phyloP scores from a whole-genome alignment of 2,113 vertebrate genomes.

The Dendrocopos noguchii region DNA sequence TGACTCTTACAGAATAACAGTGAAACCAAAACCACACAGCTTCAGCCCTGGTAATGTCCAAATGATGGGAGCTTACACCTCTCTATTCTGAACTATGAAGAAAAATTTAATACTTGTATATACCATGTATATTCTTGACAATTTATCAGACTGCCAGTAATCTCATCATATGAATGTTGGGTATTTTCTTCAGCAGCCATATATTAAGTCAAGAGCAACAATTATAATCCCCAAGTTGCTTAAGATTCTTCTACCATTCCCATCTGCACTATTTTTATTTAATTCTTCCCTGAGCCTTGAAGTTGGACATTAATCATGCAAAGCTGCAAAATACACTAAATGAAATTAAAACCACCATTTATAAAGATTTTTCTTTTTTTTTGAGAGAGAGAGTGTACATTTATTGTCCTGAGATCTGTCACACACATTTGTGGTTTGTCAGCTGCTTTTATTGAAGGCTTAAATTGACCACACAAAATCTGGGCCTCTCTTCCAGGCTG shows the following conservation, averaged over 20 bases:
- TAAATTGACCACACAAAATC: background rate
- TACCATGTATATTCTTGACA: background rate
- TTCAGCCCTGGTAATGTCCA: slow-evolving; percentile 27
- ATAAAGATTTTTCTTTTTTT: background rate
- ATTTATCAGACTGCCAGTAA: slow-evolving; percentile 52
- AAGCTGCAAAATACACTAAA: background rate
- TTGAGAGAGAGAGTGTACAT: background rate
- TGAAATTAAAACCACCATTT: background rate
- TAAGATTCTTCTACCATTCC: background rate
- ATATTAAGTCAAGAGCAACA: slow-evolving; percentile 44
- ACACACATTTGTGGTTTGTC: background rate
- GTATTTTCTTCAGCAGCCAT: slow-evolving; percentile 3
- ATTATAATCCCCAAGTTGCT: slow-evolving; percentile 5
- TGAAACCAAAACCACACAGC: slow-evolving; percentile 35
- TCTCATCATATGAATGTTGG: background rate
- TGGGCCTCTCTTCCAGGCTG: background rate
- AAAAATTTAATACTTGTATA: slow-evolving; percentile 35
- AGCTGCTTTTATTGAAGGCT: background rate
- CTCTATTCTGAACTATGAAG: slow-evolving; percentile 34
- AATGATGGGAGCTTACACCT: slow-evolving; percentile 19
- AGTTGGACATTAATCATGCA: slow-evolving; percentile 6
- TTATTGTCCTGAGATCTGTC: background rate
- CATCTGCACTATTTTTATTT: background rate
- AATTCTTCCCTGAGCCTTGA: slow-evolving; percentile 36
- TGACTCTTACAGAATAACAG: background rate